Base-by-base conservation (phyloP, 2,113 vertebrate genomes). In the Perognathus longimembris region DNA sequence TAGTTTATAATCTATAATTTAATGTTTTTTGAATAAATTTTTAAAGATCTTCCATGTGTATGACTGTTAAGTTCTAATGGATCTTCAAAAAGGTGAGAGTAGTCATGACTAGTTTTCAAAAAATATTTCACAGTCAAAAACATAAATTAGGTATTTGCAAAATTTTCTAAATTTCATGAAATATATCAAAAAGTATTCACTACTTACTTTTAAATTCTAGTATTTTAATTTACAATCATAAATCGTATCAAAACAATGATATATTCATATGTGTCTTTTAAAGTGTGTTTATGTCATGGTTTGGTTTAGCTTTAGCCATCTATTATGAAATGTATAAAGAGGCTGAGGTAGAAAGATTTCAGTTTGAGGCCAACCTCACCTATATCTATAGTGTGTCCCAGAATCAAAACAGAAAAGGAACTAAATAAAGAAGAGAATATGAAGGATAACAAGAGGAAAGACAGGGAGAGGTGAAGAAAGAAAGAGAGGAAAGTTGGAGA, bases 61-160 rank as follows among this genome's bases (percentile, higher is more conserved):
- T 63, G 14, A 74, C 6, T 86, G 22, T 24, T 89, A 75, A 76
- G 78, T 74, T 67, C 15, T 59, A 71, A 81, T 42, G 83, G 1
- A 61, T 61, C n/a, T 80, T 1, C 12, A 80, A 69, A 84, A 7
- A 42, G 38, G 5, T 74, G 0, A 66, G 21, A 63, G 9, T 76
- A 36, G 54, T 40, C 17, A 75, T 67, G 42, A 40, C 57, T n/a
- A 40, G 64, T 70, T 70, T 1, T 66, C 22, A 88, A 76, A 3
- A 24, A 80, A 66, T 36, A 9, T 88, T 81, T 81, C 21, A 42
- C 15, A 85, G 3, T 18, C 78, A 6, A 94, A 90, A 85, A 93
- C 69, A 9, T 71, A 38, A 40, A 14, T 74, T 4, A 78, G 40
- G 50, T 84, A 63, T 83, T 73, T 32, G 38, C 8, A 34, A 76